A percentile compares a stretch with the other conserved stretches of the same genome.
Evolutionary conservation across 2,888 invertebrate species (phyloP).

Genomic region (Tenthredo notha): DNA sequence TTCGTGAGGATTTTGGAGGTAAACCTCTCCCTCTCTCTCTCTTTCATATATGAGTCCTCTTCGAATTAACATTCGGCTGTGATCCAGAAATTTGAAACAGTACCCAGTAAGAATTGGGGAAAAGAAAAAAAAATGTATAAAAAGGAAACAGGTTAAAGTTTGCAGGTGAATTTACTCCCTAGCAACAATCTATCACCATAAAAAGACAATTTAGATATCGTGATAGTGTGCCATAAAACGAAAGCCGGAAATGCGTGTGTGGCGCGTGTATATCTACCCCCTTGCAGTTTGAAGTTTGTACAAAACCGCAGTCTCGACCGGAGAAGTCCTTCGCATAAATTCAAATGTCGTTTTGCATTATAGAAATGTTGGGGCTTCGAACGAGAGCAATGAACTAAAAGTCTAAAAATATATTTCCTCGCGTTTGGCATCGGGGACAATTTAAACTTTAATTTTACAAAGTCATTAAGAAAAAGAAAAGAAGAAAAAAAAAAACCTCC

Average conservation of each 20-base stretch:
- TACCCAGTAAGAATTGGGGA: neutral
- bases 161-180: neutral
- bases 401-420: conserved; percentile 24
- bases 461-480: neutral
- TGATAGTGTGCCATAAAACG: conserved; percentile 23
- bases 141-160: neutral
- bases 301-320: neutral
- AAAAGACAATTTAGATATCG: conserved; percentile 30
- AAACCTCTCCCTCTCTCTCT: conserved; percentile 44
- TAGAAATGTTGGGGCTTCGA: neutral
- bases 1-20: conserved; percentile 82
- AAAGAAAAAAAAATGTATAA: neutral
- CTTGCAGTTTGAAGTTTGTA: neutral
- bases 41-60: neutral
- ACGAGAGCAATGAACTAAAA: conserved; percentile 21
- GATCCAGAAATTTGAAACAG: neutral
- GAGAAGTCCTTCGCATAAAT: neutral
- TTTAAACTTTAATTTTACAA: conserved; percentile 2
- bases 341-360: conserved; percentile 13
- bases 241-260: neutral
- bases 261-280: neutral
- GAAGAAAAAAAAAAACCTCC: neutral
- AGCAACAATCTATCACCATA: conserved; percentile 36
- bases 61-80: neutral
- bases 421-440: conserved; percentile 14